phyloP scores from a whole-genome alignment of 2,113 vertebrate species.

The Mobula birostris region DNA sequence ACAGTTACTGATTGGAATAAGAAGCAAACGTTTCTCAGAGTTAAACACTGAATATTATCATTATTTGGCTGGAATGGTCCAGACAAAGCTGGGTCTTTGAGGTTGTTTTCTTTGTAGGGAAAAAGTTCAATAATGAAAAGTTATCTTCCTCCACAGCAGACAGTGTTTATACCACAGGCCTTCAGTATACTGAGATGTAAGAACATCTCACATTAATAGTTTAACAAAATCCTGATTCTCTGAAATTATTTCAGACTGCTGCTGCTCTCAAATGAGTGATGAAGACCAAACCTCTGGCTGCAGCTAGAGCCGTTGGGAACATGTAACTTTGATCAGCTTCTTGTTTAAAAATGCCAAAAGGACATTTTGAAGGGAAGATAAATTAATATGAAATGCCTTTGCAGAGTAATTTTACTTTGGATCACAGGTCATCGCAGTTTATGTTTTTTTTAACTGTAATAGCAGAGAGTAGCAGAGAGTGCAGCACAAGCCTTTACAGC shows the following conservation, averaged over 20 bases:
- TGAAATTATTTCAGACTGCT: not conserved
- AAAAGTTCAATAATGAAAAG: not conserved
- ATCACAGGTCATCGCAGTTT: not conserved
- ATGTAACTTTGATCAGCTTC: not conserved
- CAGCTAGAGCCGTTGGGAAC: not conserved
- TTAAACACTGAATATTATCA: no score
- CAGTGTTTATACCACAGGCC: not conserved
- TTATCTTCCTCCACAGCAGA: not conserved
- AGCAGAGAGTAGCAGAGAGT: no score
- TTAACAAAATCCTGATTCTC: not conserved
- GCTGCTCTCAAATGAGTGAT: not conserved
- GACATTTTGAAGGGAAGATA: no score
- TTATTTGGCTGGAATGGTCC: not conserved
- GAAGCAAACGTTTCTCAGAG: no score
- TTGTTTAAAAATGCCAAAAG: not conserved
- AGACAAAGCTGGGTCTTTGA: not conserved
- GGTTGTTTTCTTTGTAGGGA: not conserved
- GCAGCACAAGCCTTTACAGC: no score
- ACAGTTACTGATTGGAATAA: no score
- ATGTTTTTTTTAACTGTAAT: no score
- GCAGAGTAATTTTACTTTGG: not conserved
- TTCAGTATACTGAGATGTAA: not conserved
- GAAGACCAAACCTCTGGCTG: not conserved
- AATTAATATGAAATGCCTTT: not conserved
- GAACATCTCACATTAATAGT: not conserved